phyloP scores from a whole-genome alignment of 53 echinoderm and acorn worm genomes.

The Crossaster papposus region DNA sequence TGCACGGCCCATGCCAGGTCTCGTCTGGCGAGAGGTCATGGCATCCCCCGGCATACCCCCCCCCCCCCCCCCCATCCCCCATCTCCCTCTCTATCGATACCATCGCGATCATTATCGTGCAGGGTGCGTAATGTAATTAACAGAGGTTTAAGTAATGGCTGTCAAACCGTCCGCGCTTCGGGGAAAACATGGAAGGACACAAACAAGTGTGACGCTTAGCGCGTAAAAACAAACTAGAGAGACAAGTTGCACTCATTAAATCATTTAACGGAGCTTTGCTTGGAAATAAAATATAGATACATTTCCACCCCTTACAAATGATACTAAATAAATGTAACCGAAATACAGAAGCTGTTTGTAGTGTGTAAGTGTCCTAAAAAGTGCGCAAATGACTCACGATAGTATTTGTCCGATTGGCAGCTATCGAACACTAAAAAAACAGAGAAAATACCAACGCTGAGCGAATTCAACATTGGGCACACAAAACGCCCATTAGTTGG shows the following conservation, averaged over 20 bases:
- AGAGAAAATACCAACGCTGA: too few relatives aligned
- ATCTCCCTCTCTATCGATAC: conserved; percentile 17
- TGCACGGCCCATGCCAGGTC: conserved; percentile 17
- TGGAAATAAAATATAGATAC: neutral
- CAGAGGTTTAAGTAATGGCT: conserved; percentile 45
- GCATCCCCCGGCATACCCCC: neutral
- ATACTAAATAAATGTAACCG: neutral
- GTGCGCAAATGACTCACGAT: neutral
- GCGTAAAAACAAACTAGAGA: neutral
- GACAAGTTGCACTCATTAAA: neutral
- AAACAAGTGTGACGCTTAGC: neutral
- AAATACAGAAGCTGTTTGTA: neutral
- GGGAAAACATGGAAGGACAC: neutral
- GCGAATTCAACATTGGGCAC: too few relatives aligned
- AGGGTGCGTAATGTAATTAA: conserved; percentile 55
- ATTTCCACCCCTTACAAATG: too few relatives aligned
- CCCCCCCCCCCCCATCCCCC: neutral
- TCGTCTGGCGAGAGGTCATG: conserved; percentile 39
- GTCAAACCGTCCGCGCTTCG: conserved; percentile 17
- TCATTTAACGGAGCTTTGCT: neutral
- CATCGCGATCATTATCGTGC: conserved; percentile 14
- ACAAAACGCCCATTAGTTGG: too few relatives aligned
- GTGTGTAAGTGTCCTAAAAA: neutral
- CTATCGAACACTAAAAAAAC: too few relatives aligned
- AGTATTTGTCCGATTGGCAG: neutral